These are phyloP conservation scores for Tenthredo mesomela DNA, from an alignment of 2,888 invertebrate species.

Conservation along the genomic window DNA sequence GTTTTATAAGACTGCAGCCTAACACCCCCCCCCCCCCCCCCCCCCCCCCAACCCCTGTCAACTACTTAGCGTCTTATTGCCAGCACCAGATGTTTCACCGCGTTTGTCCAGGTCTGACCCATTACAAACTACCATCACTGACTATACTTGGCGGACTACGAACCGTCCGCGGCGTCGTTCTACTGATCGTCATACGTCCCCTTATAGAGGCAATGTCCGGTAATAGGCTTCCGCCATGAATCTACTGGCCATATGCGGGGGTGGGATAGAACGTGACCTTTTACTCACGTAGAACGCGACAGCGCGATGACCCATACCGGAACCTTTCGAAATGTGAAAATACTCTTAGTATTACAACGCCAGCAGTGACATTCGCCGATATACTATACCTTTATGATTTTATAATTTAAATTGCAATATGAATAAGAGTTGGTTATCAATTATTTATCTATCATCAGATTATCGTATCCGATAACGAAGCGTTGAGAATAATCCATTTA, in stretches of 20 bases:
- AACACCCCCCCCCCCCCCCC: not conserved
- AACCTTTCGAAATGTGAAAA: conserved; percentile 12
- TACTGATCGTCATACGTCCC: conserved; percentile 13
- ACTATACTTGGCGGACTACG: not conserved
- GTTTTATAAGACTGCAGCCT: not conserved
- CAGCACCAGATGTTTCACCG: conserved; percentile 7
- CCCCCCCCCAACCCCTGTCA: not conserved
- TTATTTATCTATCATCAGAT: not conserved
- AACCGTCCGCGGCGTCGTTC: not conserved
- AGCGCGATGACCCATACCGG: not conserved
- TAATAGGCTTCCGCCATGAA: conserved; percentile 10
- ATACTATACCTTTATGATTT: not conserved
- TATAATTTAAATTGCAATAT: too few species aligned
- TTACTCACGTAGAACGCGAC: not conserved
- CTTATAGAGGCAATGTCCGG: conserved; percentile 26
- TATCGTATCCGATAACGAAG: too few species aligned
- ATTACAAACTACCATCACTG: conserved; percentile 35
- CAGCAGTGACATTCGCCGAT: not conserved
- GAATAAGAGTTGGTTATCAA: not conserved
- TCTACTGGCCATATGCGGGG: not conserved
- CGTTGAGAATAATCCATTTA: not conserved
- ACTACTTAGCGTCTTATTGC: conserved; percentile 34
- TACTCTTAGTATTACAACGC: not conserved
- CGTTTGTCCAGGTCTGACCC: conserved; percentile 19
- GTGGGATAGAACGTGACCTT: conserved; percentile 10